Base-by-base conservation (phyloP, 2,797 vertebrate genomes). In the Triplophysa yarkandensis region DNA sequence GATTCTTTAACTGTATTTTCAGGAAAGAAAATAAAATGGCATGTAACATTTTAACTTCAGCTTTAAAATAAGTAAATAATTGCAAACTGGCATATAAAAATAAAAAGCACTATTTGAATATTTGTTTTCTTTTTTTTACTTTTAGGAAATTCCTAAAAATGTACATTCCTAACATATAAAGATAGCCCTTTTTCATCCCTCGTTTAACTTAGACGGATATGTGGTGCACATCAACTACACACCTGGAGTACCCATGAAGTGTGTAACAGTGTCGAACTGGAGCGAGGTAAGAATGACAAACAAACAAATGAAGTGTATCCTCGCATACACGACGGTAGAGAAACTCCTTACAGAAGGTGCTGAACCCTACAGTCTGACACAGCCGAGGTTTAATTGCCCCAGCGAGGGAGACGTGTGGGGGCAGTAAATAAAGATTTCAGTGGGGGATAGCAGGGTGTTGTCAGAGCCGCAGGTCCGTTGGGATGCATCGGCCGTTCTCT, bases 401-500 rank as follows among this genome's bases (percentile, higher is more conserved):
- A 39, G 60, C 68, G 36, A 60, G 61, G 55, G 64, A 74, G 68
- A 70, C 65, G 76, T 76, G 54, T 61, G 70, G 60, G 61, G 66
- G 75, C 60, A 68, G 75, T 82, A 82, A 82, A 80, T 82, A 77
- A 77, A 82, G 81, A 82, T 80, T 82, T 82, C 68, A 77, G 81
- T 71, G 77, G 67, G 70, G 77, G 67, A 71, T 71, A 55, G 78
- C 46, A 77, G 80, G 81, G 74, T 79, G 80, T 77, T 79, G 80
- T 82, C 77, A 79, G 69, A 75, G 23, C 67, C 34, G 76, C 43
- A 63, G 76, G 67, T 48, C 68, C 32, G 63, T 46, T 65, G 71
- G 71, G 71, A 73, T n/a, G 61, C 52, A 48, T 73, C 48, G 65
- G 61, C 52, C 55, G 28, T 69, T 57, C 67, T 68, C 80, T 55